phyloP scores from a whole-genome alignment of 2,113 vertebrate genomes.

The Rhagologus leucostigma region DNA sequence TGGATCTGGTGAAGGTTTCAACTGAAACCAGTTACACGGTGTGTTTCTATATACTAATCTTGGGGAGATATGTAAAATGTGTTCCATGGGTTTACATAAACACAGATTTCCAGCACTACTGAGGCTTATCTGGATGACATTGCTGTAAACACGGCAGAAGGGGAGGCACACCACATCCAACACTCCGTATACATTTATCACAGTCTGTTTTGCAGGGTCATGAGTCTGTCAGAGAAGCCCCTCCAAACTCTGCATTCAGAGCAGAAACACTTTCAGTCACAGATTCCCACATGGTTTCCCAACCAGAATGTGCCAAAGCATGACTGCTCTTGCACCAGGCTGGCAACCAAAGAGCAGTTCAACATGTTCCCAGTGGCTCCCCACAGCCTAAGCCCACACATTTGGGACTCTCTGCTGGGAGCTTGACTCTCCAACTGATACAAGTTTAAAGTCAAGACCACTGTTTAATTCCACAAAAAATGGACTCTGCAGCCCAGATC shows the following conservation, averaged over 20 bases:
- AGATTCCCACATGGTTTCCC: background rate
- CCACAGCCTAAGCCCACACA: background rate
- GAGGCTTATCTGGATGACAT: background rate
- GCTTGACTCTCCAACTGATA: background rate
- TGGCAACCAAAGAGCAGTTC: background rate
- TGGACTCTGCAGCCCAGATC: background rate
- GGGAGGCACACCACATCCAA: background rate
- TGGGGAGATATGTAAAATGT: rapidly evolving
- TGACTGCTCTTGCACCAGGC: background rate
- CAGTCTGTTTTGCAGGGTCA: background rate
- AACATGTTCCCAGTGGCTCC: rapidly evolving
- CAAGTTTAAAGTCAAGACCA: background rate
- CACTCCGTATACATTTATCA: background rate
- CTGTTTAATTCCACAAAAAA: background rate
- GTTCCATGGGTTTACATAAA: background rate
- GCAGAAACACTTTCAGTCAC: background rate
- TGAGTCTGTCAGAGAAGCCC: background rate
- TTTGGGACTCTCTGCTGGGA: background rate
- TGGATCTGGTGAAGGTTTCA: background rate
- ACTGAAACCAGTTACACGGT: background rate
- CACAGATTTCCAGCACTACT: background rate
- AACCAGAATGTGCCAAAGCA: background rate
- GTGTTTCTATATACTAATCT: background rate
- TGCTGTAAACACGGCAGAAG: background rate
- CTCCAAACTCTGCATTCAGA: background rate